Percentiles rank a stretch among this genome's conserved stretches.
phyloP scores from a whole-genome alignment of 2,113 vertebrate species.

The Myrmophylax atrothorax region DNA sequence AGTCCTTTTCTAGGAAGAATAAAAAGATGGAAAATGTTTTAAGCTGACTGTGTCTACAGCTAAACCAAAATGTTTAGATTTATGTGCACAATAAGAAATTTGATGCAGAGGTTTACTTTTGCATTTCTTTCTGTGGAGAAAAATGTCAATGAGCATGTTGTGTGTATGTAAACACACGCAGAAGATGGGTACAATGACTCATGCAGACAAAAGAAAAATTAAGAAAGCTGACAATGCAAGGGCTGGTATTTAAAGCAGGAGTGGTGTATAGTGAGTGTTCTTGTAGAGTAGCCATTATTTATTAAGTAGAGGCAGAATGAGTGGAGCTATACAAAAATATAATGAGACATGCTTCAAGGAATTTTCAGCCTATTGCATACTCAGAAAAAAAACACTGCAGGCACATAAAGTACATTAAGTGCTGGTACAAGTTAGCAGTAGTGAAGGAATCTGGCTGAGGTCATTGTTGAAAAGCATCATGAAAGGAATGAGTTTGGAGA shows the following conservation, averaged over 20 bases:
- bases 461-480: conserved; percentile 54
- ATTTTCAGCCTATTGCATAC: conserved; percentile 58
- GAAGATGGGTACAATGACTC: background rate
- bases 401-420: conserved; percentile 63
- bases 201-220: background rate
- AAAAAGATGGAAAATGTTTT: background rate
- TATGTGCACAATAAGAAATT: background rate
- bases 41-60: background rate
- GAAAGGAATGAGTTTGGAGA: conserved; percentile 32
- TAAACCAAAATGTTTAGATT: background rate
- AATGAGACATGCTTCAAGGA: conserved; percentile 68
- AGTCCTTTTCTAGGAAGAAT: background rate
- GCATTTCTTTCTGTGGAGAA: background rate
- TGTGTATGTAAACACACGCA: background rate
- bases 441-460: conserved; percentile 55
- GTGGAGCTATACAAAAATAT: conserved; percentile 49
- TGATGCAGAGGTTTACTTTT: background rate
- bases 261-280: background rate
- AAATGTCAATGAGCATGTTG: background rate
- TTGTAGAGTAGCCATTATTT: conserved; percentile 38
- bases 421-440: conserved; percentile 61
- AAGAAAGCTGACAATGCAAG: background rate
- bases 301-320: conserved; percentile 36
- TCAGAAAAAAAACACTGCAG: conserved; percentile 32
- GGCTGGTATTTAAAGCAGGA: background rate